Percentiles rank a stretch among this genome's conserved stretches.
phyloP scores from a whole-genome alignment of 2,113 vertebrate genomes.

The Notechis scutatus region DNA sequence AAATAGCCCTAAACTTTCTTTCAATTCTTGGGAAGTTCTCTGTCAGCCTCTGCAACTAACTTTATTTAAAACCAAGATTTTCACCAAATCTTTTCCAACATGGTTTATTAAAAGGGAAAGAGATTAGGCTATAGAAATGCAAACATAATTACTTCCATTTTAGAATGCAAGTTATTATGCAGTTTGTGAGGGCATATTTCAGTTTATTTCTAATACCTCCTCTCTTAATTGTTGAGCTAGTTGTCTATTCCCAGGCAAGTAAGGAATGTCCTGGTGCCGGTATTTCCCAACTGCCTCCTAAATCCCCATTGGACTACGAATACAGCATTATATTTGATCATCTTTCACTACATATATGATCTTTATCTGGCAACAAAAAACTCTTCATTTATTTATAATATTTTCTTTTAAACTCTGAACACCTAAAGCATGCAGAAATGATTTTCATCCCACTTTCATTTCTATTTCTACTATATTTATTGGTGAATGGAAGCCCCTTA shows the following conservation, averaged over 20 bases:
- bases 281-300: not conserved
- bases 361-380: not conserved
- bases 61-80: not conserved
- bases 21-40: not conserved
- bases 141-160: not conserved
- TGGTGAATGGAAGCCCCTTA: not conserved
- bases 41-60: not conserved
- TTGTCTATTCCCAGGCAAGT: not conserved
- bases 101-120: not conserved
- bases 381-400: not conserved
- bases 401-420: not conserved
- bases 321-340: not conserved
- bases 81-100: not conserved
- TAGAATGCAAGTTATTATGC: not conserved
- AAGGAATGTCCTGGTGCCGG: not conserved
- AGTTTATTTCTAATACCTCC: not conserved
- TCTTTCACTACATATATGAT: not conserved
- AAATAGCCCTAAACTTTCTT: not conserved
- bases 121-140: not conserved
- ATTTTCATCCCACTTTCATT: not conserved
- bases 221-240: not conserved
- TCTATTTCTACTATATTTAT: not conserved
- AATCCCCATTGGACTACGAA: not conserved
- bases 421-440: not conserved
- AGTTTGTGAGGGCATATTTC: not conserved